Conservation (phyloP, 2,113 vertebrate genomes). For the Peucedramus taeniatus region DNA sequence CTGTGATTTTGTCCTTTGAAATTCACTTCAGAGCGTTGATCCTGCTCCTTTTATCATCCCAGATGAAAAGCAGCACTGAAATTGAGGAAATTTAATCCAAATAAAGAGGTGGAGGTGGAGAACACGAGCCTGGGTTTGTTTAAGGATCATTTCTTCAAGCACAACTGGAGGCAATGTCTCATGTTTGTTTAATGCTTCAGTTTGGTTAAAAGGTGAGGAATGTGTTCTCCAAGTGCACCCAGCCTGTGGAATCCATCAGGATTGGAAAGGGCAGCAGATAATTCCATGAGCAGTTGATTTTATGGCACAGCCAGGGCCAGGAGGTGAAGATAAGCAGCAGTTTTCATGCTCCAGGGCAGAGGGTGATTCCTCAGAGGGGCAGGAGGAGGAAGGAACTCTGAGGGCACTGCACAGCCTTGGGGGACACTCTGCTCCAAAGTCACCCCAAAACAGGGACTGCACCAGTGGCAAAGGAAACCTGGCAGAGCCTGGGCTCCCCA, state of each 20-base stretch:
- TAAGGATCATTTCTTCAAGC: accelerated
- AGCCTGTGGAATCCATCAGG: not conserved
- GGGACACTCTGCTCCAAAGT: not conserved
- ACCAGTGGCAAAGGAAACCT: accelerated
- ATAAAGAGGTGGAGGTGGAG: not conserved
- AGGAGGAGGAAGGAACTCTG: not conserved
- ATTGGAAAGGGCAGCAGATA: not conserved
- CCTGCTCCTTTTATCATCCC: not conserved
- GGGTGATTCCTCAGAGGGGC: not conserved
- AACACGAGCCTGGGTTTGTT: not conserved
- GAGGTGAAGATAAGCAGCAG: not conserved
- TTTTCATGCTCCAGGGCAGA: not conserved
- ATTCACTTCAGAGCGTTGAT: not conserved
- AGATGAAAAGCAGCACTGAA: not conserved
- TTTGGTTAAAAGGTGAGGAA: not conserved
- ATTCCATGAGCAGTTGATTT: not conserved
- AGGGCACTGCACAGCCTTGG: not conserved
- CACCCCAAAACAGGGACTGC: not conserved
- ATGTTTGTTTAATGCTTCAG: accelerated
- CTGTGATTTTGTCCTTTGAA: not conserved
- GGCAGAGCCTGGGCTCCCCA: not conserved
- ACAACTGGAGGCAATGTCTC: accelerated
- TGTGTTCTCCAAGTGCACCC: not conserved
- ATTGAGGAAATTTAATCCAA: not conserved
- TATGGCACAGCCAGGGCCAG: not conserved